Percentiles rank a stretch among this genome's conserved stretches.
Conservation (phyloP, 2,888 invertebrate species). For the Eurois occulta region DNA sequence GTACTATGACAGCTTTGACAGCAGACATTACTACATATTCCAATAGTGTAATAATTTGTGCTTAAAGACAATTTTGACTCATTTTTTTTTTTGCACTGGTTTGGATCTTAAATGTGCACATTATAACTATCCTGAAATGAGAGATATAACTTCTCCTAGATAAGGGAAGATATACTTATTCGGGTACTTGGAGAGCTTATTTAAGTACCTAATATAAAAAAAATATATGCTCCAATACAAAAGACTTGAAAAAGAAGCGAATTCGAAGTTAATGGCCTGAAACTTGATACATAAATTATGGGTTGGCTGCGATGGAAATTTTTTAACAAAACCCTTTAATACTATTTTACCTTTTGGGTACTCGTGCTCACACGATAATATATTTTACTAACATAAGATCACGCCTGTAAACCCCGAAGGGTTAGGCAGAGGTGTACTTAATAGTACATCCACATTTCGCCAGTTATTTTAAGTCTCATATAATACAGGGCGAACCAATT, state of each 20-base stretch:
- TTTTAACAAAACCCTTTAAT: background rate
- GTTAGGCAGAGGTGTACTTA: too few relatives aligned
- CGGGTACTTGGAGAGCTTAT: background rate
- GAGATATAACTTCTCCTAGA: background rate
- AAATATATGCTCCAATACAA: background rate
- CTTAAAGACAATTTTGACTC: background rate
- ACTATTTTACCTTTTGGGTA: background rate
- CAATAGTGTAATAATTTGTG: background rate
- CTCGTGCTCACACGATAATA: background rate
- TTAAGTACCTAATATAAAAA: background rate
- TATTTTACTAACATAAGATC: background rate
- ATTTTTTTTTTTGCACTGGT: background rate
- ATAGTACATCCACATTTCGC: too few relatives aligned
- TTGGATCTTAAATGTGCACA: background rate
- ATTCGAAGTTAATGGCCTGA: background rate
- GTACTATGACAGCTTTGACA: background rate
- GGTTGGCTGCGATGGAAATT: background rate
- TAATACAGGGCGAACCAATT: too few relatives aligned
- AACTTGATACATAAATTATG: background rate
- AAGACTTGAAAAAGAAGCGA: background rate
- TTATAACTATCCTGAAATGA: background rate
- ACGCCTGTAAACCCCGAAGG: too few relatives aligned
- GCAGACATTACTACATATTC: background rate
- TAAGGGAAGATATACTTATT: background rate
- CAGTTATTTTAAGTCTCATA: too few relatives aligned